These are phyloP conservation scores for Cephalotes varians DNA, from an alignment of 2,888 invertebrate species.

Conservation along the genomic window DNA sequence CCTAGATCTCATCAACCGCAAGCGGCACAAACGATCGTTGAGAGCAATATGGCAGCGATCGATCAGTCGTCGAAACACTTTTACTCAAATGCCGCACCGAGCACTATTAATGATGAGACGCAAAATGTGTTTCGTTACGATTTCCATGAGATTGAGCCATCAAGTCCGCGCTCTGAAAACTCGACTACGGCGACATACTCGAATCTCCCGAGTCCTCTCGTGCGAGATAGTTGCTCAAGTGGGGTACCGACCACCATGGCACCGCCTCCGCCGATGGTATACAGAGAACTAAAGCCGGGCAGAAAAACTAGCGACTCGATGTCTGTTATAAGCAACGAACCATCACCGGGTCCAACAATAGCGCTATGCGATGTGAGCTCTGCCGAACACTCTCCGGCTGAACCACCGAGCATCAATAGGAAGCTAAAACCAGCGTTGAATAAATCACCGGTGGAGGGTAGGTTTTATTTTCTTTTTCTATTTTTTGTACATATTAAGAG, in stretches of 20 bases:
- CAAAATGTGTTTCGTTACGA: slow-evolving; percentile 87
- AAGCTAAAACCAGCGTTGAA: slow-evolving; percentile 90
- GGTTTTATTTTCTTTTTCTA: background rate
- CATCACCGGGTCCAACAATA: slow-evolving; percentile 82
- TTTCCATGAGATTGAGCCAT: slow-evolving; percentile 85
- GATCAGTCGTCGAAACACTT: slow-evolving; percentile 86
- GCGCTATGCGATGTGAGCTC: slow-evolving; percentile 79
- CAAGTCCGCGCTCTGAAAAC: slow-evolving; percentile 87
- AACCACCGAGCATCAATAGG: slow-evolving; percentile 93
- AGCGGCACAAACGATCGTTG: slow-evolving; percentile 76
- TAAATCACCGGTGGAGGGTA: slow-evolving; percentile 82
- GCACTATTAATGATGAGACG: slow-evolving; percentile 83
- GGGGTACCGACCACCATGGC: slow-evolving; percentile 84
- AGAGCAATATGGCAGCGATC: background rate
- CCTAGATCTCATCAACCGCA: slow-evolving; percentile 89
- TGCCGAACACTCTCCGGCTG: slow-evolving; percentile 82
- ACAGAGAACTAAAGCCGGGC: slow-evolving; percentile 89
- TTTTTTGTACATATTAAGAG: background rate
- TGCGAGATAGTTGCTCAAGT: slow-evolving; percentile 80
- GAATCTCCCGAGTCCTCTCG: slow-evolving; percentile 87
- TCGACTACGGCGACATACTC: slow-evolving; percentile 87
- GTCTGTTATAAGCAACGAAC: slow-evolving; percentile 84
- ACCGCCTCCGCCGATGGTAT: slow-evolving; percentile 87
- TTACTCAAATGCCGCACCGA: slow-evolving; percentile 89
- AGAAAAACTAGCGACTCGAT: slow-evolving; percentile 84